These are phyloP conservation scores for Poicephalus gulielmi DNA, from an alignment of 2,113 vertebrate genomes.

Conservation along the genomic window DNA sequence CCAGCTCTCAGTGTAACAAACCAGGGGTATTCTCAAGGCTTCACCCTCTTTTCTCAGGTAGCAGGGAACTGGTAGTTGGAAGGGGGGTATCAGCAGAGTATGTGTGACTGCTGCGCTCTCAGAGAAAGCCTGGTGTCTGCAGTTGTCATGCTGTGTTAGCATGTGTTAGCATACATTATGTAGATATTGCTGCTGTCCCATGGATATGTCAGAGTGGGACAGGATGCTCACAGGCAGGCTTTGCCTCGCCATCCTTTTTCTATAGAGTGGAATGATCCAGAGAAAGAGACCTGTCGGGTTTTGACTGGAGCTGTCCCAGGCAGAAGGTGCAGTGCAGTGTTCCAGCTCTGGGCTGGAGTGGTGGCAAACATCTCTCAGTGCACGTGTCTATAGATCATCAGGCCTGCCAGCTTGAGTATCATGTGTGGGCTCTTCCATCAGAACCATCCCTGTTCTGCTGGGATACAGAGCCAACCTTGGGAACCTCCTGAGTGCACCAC, in stretches of 20 bases:
- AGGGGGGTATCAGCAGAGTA: neutral
- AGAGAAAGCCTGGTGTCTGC: neutral
- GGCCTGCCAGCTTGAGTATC: neutral
- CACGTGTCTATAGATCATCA: neutral
- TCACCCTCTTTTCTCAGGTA: neutral
- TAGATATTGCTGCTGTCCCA: neutral
- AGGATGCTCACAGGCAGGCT: neutral
- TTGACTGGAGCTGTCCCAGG: neutral
- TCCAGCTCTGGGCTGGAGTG: neutral
- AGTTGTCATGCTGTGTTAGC: neutral
- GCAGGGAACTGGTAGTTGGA: neutral
- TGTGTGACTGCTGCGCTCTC: neutral
- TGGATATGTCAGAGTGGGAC: neutral
- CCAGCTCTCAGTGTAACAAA: neutral
- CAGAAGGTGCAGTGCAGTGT: neutral
- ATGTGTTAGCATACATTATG: neutral
- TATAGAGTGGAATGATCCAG: neutral
- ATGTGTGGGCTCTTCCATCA: neutral
- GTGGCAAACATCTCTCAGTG: neutral
- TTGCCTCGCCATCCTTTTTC: neutral
- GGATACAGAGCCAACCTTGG: neutral
- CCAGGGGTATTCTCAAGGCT: neutral
- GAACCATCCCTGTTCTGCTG: neutral
- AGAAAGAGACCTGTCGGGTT: neutral
- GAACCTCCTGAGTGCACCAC: neutral